Conservation (phyloP, 2,113 vertebrate genomes). For the Hystrix brachyura region DNA sequence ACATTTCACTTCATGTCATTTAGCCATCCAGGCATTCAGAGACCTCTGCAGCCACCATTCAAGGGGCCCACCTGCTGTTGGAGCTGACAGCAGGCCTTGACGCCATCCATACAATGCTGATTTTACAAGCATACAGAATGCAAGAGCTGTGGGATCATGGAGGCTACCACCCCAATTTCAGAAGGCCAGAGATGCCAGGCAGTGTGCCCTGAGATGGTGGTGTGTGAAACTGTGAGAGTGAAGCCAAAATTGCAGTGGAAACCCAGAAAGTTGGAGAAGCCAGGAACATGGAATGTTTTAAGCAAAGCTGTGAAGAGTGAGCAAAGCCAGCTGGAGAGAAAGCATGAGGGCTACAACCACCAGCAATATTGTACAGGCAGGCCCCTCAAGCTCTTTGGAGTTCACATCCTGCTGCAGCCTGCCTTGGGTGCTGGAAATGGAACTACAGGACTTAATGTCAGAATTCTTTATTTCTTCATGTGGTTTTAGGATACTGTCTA, state of each 20-base stretch:
- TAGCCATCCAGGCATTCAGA: neutral
- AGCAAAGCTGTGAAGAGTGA: neutral
- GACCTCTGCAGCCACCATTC: neutral
- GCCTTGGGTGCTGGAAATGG: neutral
- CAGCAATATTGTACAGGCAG: neutral
- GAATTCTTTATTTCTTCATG: no score
- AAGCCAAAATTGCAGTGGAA: neutral
- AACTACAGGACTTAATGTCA: neutral
- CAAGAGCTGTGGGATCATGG: neutral
- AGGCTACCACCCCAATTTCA: neutral
- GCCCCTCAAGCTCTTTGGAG: neutral
- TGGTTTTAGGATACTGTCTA: no score
- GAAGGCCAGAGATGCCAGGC: neutral
- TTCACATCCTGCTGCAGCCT: neutral
- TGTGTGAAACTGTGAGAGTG: neutral
- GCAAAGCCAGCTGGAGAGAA: neutral
- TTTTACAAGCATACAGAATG: neutral
- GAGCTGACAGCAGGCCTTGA: neutral
- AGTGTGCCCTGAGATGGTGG: neutral
- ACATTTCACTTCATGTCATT: neutral
- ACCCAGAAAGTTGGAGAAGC: neutral
- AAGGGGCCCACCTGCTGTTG: neutral
- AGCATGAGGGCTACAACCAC: neutral
- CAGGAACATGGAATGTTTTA: neutral
- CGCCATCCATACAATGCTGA: neutral